A percentile compares a stretch with the other conserved stretches of the same genome.
phyloP scores from a whole-genome alignment of 2,888 invertebrate genomes.

The Drosophila picticornis region DNA sequence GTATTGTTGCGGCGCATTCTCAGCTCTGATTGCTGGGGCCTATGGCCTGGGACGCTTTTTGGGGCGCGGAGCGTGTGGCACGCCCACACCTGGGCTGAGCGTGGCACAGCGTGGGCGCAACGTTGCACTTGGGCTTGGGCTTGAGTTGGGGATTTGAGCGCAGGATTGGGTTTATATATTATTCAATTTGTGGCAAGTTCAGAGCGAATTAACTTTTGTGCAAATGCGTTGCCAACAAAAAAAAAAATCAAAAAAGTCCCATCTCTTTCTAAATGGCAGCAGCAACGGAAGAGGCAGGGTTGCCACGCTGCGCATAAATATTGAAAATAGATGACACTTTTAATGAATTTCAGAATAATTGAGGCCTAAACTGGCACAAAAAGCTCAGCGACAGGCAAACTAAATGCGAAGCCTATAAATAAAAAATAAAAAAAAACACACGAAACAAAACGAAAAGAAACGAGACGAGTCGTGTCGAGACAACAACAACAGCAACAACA shows the following conservation, averaged over 20 bases:
- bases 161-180: conserved; percentile 63
- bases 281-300: background rate
- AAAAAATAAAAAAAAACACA: conserved; percentile 24
- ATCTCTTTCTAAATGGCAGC: background rate
- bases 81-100: conserved; percentile 13
- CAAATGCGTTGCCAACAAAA: background rate
- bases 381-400: conserved; percentile 66
- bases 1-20: conserved; percentile 19
- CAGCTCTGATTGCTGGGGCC: conserved; percentile 9
- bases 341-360: conserved; percentile 78
- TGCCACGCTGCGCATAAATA: conserved; percentile 43
- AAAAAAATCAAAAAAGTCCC: background rate
- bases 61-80: conserved; percentile 34
- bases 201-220: conserved; percentile 47
- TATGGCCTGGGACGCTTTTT: background rate
- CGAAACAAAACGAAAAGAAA: conserved; percentile 8
- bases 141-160: conserved; percentile 7
- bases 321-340: conserved; percentile 70
- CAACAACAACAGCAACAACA: conserved; percentile 6
- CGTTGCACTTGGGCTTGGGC: background rate
- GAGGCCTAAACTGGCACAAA: conserved; percentile 78
- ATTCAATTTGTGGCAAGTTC: conserved; percentile 47
- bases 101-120: conserved; percentile 57
- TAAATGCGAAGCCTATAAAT: conserved; percentile 67
- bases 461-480: background rate